Percentiles rank a stretch among this genome's conserved stretches.
Evolutionary conservation across 2,113 vertebrate genomes (phyloP).

Genomic region (Tinamus guttatus): DNA sequence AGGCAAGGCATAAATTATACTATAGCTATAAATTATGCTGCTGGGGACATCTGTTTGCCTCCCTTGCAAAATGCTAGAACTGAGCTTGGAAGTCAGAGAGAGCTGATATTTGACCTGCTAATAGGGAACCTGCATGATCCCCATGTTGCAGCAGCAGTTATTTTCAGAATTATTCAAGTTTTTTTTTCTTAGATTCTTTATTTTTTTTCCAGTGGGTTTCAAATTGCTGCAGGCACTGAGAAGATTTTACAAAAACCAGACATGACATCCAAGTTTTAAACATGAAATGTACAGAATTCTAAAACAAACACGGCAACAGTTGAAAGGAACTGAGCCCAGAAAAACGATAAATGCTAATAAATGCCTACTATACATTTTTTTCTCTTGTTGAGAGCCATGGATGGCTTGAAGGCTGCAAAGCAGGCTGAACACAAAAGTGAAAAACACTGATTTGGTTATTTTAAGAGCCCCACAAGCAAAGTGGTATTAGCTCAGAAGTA

Average conservation of each 20-base stretch:
- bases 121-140: fast-evolving
- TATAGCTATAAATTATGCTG: background rate
- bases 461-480: background rate
- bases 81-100: background rate
- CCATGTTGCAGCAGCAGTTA: background rate
- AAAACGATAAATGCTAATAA: background rate
- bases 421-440: too few species aligned
- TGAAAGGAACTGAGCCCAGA: background rate
- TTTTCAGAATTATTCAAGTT: background rate
- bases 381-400: fast-evolving
- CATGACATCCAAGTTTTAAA: background rate
- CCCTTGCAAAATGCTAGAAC: background rate
- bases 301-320: background rate
- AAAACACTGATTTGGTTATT: fast-evolving
- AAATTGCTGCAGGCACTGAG: background rate
- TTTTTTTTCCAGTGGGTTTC: background rate
- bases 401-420: fast-evolving
- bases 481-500: background rate
- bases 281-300: background rate
- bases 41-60: background rate
- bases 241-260: background rate
- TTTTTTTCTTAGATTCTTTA: too few species aligned
- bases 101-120: background rate
- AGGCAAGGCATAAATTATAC: background rate
- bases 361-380: fast-evolving